Percentiles rank a stretch among this genome's conserved stretches.
phyloP scores from a whole-genome alignment of 2,797 vertebrate species.

The Sebastolobus alascanus region DNA sequence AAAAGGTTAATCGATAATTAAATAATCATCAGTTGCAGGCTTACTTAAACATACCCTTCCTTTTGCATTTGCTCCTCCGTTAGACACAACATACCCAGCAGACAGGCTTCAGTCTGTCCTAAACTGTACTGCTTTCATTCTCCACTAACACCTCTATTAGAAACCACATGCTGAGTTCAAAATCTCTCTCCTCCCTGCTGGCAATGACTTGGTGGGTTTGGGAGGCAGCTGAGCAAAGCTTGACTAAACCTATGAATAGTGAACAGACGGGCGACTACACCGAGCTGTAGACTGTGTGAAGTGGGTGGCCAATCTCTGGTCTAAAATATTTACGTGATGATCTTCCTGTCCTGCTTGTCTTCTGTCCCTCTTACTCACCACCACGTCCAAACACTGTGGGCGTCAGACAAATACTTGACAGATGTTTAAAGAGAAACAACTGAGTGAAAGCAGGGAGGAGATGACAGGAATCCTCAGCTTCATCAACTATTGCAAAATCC shows the following conservation, averaged over 20 bases:
- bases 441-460: not conserved
- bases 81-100: not conserved
- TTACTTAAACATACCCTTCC: not conserved
- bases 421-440: constrained; percentile 37
- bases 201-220: constrained; percentile 21
- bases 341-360: constrained; percentile 35
- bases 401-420: constrained; percentile 16
- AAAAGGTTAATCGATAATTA: not conserved
- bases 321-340: constrained; percentile 58
- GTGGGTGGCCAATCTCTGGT: constrained; percentile 39
- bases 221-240: constrained; percentile 33
- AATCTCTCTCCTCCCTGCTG: constrained; percentile 31
- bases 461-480: not conserved
- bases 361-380: constrained; percentile 14
- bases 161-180: constrained; percentile 46
- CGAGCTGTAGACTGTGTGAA: constrained; percentile 18
- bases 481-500: not conserved
- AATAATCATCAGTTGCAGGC: not conserved
- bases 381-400: constrained; percentile 29
- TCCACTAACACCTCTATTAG: constrained; percentile 24
- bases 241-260: constrained; percentile 15
- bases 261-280: constrained; percentile 10
- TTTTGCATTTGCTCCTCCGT: not conserved
- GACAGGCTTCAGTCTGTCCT: constrained; percentile 25
- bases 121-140: constrained; percentile 33